Base-by-base conservation (phyloP, 2,113 vertebrate species). In the Phalacrocorax brasilianus region DNA sequence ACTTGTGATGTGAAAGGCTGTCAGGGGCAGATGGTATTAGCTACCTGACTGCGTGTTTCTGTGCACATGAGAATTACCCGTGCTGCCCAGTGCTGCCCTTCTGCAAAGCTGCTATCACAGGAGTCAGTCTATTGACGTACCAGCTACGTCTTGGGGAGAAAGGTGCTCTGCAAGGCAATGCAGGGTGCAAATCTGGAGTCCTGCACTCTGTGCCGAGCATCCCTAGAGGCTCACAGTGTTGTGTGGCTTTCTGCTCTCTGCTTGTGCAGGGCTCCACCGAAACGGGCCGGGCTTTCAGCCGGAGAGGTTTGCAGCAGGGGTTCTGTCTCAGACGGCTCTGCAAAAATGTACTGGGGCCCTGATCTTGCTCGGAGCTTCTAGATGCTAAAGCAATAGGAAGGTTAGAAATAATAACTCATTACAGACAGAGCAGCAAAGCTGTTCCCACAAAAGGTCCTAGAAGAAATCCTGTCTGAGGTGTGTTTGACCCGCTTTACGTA, bases 111-210 rank as follows among this genome's bases (percentile, higher is more conserved):
- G 66, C 62, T 70, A 0, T 40, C 40, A 4, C 45, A 65, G 33
- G 24, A 16, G 19, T 58, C 53, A 35, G 17, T 17, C 33, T 52
- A 1, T 1, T 44, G 61, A 59, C 0, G 1, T 32, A 14, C 19
- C 20, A 24, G 5, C 8, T 73, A 23, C 0, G 1, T 40, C 44
- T 55, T 8, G 45, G 22, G 32, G 33, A 62, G 56, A 38, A 59
- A 67, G 11, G 35, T 56, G 59, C 3, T 58, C 30, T 65, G 45
- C 17, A 17, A 58, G 44, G 8, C 2, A 8, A 5, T 21, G 42
- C 23, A 56, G 21, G 16, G 12, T 83, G 74, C 30, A 58, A 30
- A 40, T 44, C 20, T 56, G 49, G 26, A 65, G 23, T 44, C 44
- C 28, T 73, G 30, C 12, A 18, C 20, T 52, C 18, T 27, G 0